phyloP scores from a whole-genome alignment of 2,888 invertebrate genomes.

The Erynnis tages region DNA sequence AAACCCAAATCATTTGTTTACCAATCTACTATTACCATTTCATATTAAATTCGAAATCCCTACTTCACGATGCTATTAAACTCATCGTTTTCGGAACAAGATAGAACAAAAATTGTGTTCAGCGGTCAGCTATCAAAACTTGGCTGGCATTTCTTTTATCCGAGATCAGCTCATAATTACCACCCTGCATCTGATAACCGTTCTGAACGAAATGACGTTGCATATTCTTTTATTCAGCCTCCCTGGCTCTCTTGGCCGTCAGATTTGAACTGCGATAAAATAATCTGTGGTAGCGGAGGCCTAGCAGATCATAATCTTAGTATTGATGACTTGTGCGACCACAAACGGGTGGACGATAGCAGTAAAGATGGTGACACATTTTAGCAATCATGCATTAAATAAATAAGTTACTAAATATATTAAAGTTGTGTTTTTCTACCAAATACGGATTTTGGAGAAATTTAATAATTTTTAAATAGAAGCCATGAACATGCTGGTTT shows the following conservation, averaged over 20 bases:
- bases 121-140: slow-evolving; percentile 24
- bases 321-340: background rate
- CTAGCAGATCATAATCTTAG: slow-evolving; percentile 15
- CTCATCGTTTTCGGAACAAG: background rate
- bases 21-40: no score
- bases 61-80: no score
- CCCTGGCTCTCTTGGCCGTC: slow-evolving; percentile 4
- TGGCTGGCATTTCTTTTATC: slow-evolving; percentile 29
- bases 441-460: no score
- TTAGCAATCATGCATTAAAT: no score
- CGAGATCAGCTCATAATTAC: slow-evolving; percentile 33
- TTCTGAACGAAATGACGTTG: slow-evolving; percentile 24
- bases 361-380: no score
- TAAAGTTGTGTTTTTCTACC: no score
- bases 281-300: slow-evolving; percentile 19
- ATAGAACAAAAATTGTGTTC: slow-evolving; percentile 20
- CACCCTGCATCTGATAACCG: slow-evolving; percentile 31
- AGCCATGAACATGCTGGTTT: no score
- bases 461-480: no score
- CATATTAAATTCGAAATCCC: no score
- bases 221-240: slow-evolving; percentile 22
- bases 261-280: slow-evolving; percentile 16
- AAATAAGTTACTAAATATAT: no score
- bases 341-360: background rate
- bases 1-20: no score